A percentile compares a stretch with the other conserved stretches of the same genome.
Conservation (phyloP, 92 coral and sea anemone species). For the Palythoa heliodiscus region DNA sequence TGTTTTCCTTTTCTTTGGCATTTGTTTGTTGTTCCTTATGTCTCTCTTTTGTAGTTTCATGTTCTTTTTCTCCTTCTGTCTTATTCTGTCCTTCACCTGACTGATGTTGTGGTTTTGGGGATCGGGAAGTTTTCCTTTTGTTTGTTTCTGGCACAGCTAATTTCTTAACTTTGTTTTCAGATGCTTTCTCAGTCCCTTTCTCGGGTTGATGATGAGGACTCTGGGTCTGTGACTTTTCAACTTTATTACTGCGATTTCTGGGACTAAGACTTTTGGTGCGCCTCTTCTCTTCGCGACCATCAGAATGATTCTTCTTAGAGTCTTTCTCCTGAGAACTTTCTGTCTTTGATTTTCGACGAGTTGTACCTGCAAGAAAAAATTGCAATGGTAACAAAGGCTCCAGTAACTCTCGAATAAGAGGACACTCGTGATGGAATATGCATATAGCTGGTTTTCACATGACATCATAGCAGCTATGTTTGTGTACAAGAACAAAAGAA, state of each 20-base stretch:
- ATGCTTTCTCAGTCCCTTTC: constrained; percentile 43
- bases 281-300: constrained; percentile 26
- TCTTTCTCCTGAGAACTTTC: constrained; percentile 33
- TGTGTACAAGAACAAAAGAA: too few species aligned
- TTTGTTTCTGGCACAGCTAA: constrained; percentile 50
- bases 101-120: constrained; percentile 53
- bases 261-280: constrained; percentile 36
- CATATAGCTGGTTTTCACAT: too few species aligned
- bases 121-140: constrained; percentile 57
- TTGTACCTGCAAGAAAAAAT: constrained; percentile 7
- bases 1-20: constrained; percentile 26
- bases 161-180: constrained; percentile 51
- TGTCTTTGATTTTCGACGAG: constrained; percentile 24
- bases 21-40: constrained; percentile 30
- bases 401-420: not conserved
- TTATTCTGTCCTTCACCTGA: constrained; percentile 61
- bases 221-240: constrained; percentile 30
- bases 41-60: constrained; percentile 41
- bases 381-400: constrained; percentile 13
- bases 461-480: too few species aligned
- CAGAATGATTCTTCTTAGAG: constrained; percentile 5
- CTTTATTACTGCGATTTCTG: constrained; percentile 28
- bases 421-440: too few species aligned
- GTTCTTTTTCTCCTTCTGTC: constrained; percentile 49
- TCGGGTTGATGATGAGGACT: constrained; percentile 34